Evolutionary conservation across 2,797 vertebrate species (phyloP), one percentile per base, ranked within the genome.

Genomic region (Pangasius krempfi): DNA sequence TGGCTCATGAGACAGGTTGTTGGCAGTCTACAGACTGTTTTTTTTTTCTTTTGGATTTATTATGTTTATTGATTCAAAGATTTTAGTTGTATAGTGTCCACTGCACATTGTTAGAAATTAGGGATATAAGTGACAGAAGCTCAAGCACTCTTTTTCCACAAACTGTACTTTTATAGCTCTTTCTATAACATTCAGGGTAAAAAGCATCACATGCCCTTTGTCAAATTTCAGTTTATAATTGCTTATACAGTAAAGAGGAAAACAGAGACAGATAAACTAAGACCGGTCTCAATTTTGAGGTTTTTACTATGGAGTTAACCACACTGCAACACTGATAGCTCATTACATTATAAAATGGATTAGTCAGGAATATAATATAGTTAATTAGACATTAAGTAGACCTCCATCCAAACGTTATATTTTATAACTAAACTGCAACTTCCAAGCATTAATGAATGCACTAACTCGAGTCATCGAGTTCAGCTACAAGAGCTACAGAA

Each of bases 401-500:
- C n/a, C 50, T 78, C 47, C 27, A 30, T 54, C 16, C n/a, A 20
- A 54, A 79, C 14, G 20, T 30, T 12, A 37, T 40, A 44, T 44
- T 56, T 56, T 27, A n/a, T 62, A 62, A 37, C 25, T 62, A 82
- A 82, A 47, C 37, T 82, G 80, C 22, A 44, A 62, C 20, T 82
- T 62, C 56, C 37, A 44, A 4, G 22, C 37, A 82, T 27, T 64
- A 64, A 14, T 12, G 7, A 83, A 66, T 30, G 40, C 40, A 79
- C 40, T 83, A 73, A 72, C 47, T 33, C 1, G 56, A 76, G 90
- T 84, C 60, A 88, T 60, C 58, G 72, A 47, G 40, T 86, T 91
- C 88, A 90, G 47, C 56, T 84, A 85, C 33, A 84, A 60, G 40
- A 88, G 30, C 62, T 78, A 87, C 66, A 87, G 82, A 64, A 86